Conservation (phyloP, 2,797 vertebrate genomes). For the Phoxinus dragarum region DNA sequence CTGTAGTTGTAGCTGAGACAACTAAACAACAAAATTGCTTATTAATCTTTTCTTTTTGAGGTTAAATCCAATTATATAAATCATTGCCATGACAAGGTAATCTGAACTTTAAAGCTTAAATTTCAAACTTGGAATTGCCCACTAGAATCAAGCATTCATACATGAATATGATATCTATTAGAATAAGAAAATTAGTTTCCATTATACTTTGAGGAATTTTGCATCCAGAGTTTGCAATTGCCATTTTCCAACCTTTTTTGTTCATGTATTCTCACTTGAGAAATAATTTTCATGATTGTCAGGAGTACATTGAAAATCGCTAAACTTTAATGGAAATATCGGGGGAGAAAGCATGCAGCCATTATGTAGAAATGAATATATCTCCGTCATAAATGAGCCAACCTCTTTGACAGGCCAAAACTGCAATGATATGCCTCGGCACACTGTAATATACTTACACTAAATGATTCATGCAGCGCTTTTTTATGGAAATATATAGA, state of each 20-base stretch:
- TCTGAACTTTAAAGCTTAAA: neutral
- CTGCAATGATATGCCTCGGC: conserved; percentile 37
- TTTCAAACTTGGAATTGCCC: neutral
- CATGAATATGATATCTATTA: neutral
- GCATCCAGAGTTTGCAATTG: neutral
- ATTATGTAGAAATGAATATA: conserved; percentile 16
- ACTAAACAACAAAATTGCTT: no score
- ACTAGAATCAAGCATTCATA: neutral
- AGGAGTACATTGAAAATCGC: neutral
- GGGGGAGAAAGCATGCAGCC: no score
- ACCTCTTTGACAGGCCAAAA: conserved; percentile 20
- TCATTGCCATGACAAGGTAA: neutral
- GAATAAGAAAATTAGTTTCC: neutral
- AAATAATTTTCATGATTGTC: neutral
- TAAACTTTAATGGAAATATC: neutral
- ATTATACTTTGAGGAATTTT: neutral
- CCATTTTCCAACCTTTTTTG: neutral
- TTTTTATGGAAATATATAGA: conserved; percentile 59
- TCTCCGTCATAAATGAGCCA: conserved; percentile 18
- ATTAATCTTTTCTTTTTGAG: neutral
- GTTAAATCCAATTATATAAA: neutral
- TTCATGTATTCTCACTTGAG: neutral
- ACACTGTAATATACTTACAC: conserved; percentile 47
- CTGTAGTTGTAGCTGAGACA: neutral
- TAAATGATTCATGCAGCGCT: conserved; percentile 40